These are phyloP conservation scores for Etheostoma spectabile DNA, from an alignment of 2,113 vertebrate genomes.

Conservation along the genomic window DNA sequence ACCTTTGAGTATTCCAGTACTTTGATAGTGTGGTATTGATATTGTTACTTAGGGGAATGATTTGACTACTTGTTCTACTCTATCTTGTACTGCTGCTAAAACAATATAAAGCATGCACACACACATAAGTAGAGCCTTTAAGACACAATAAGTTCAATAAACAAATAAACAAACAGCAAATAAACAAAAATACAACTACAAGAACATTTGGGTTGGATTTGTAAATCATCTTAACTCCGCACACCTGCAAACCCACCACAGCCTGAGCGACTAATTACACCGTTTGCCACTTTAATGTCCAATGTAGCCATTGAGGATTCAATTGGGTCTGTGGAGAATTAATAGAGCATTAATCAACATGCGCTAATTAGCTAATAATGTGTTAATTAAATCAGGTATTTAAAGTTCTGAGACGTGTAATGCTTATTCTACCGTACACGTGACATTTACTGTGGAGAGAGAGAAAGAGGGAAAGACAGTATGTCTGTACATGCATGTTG, in stretches of 20 bases:
- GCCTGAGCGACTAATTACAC: conserved; percentile 75
- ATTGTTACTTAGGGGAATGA: not conserved
- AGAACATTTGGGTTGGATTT: conserved; percentile 20
- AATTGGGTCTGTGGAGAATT: conserved; percentile 78
- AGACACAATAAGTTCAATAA: not conserved
- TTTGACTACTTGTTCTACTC: not conserved
- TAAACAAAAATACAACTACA: not conserved
- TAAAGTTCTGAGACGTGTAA: conserved; percentile 81
- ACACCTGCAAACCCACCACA: conserved; percentile 55
- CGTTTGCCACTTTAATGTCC: conserved; percentile 77
- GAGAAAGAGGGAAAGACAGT: not conserved
- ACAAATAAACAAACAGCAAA: not conserved
- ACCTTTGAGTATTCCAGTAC: not conserved
- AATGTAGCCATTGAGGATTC: conserved; percentile 73
- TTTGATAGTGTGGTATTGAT: not conserved
- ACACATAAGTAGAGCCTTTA: not conserved
- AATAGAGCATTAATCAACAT: conserved; percentile 86
- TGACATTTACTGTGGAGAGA: conserved; percentile 39
- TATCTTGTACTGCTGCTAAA: not conserved
- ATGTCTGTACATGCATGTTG: not conserved
- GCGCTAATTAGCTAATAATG: conserved; percentile 84
- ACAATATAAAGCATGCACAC: not conserved
- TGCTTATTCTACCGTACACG: conserved; percentile 68
- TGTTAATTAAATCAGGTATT: conserved; percentile 85
- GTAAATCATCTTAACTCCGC: conserved; percentile 39